Evolutionary conservation across 2,113 vertebrate genomes (phyloP), one percentile per base, ranked within the genome.

Genomic region (Gymnocephalus cernua): DNA sequence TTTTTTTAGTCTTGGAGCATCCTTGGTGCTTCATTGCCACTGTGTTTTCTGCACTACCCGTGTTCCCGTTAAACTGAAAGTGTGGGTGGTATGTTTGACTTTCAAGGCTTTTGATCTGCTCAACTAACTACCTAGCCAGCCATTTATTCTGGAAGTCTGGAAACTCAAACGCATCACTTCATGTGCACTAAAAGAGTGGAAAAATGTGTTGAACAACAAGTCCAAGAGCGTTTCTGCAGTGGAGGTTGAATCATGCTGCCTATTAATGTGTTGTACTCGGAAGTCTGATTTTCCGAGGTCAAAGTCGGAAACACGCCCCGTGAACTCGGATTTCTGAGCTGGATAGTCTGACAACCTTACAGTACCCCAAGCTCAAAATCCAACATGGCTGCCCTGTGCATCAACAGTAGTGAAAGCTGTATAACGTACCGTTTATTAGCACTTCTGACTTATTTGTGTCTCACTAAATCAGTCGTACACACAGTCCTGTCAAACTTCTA

Each of bases 121-220:
- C 18, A 29, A 27, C 47, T 53, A 45, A 23, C 5, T 38, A 18
- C 45, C 18, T 23, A 25, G 48, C 58, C 19, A 74, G 18, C 14
- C 11, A 1, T 65, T 79, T 63, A 11, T 77, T 50, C 80, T 81
- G 65, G 75, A 80, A 72, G 65, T 53, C 50, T 78, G 91, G 86
- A 89, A 87, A 88, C 53, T 76, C n/a, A 38, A 78, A 83, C 70
- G 58, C 70, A 83, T 63, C 51, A 64, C 48, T 82, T 80, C 29
- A 47, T 23, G 23, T 45, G 11, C 48, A 53, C 11, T 35, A 45
- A 21, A 59, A 62, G 25, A 77, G 62, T 79, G 80, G 67, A 5
- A 59, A 83, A 29, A 38, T 74, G 68, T 77, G 69, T 35, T 21
- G 2, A 59, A 38, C 15, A 57, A 53, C 16, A 44, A 18, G 25